Conservation (phyloP, 2,888 invertebrate genomes). For the Stenotaenia linearis region DNA sequence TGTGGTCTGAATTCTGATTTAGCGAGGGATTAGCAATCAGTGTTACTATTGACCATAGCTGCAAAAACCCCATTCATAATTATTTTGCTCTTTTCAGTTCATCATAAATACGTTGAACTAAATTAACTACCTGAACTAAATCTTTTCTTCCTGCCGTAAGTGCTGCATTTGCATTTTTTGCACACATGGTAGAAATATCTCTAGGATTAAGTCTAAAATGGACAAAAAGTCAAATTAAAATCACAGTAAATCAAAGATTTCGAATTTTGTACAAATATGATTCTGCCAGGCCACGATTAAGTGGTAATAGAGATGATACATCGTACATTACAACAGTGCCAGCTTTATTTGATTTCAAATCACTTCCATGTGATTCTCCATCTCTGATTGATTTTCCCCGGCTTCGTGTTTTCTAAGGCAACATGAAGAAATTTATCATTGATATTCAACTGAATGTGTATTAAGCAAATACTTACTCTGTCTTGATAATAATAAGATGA, state of each 20-base stretch:
- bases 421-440: background rate
- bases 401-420: background rate
- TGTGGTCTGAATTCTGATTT: slow-evolving; percentile 46
- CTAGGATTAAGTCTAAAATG: slow-evolving; percentile 48
- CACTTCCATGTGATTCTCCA: slow-evolving; percentile 41
- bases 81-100: too few species aligned
- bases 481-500: slow-evolving; percentile 76
- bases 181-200: slow-evolving; percentile 62
- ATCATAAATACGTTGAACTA: too few species aligned
- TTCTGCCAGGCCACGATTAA: slow-evolving; percentile 73
- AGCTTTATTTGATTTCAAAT: slow-evolving; percentile 49
- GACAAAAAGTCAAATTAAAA: too few species aligned
- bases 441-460: background rate
- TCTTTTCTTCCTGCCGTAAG: slow-evolving; percentile 68
- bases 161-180: slow-evolving; percentile 71
- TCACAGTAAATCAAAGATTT: background rate
- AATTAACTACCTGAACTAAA: slow-evolving; percentile 77
- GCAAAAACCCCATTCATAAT: too few species aligned
- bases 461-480: slow-evolving; percentile 52
- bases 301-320: slow-evolving; percentile 66
- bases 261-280: background rate
- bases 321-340: slow-evolving; percentile 66
- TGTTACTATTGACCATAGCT: slow-evolving; percentile 71
- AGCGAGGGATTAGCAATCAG: slow-evolving; percentile 54
- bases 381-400: slow-evolving; percentile 30